Base-by-base conservation (phyloP, 2,888 invertebrate species). In the Trichopria drosophilae region DNA sequence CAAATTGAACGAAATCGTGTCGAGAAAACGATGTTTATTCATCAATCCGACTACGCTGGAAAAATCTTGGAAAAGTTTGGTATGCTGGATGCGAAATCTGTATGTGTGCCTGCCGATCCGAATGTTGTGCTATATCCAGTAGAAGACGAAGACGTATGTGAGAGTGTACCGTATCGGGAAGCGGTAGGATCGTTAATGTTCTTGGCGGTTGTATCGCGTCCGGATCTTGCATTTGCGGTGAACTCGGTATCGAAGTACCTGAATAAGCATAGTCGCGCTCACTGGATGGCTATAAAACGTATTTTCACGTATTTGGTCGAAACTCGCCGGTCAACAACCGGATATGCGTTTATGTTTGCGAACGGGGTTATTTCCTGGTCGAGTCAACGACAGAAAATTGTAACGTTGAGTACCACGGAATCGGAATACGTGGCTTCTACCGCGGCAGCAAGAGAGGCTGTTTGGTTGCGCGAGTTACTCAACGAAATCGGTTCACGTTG, bases 371-470 rank as follows among this genome's bases (percentile, higher is more conserved):
- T 61, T n/a, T 23, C 51, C 19, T 61, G 59, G 60, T 41, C 51
- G 13, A n/a, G n/a, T 40, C 54, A 57, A 29, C 28, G 57, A n/a
- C 59, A 61, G 31, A 42, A 49, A 19, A 28, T 57, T 13, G 60
- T n/a, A n/a, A n/a, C n/a, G n/a, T n/a, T n/a, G n/a, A n/a, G n/a
- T n/a, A n/a, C n/a, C n/a, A n/a, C n/a, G 2, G 64, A 64, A 32
- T 59, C 61, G 3, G 61, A 66, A 34, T 55, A 59, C 22, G 53
- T 64, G 19, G 63, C 63, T 1, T 53, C 62, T 16, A 51, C 46
- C 26, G 47, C 51, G 2, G 56, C 54, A 3, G 57, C 52, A 2
- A 47, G 49, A 40, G 60, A 62, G 29, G 34, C 55, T 5, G 31
- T 62, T n/a, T 62, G 63, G 61, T 24, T 60, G 22, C 43, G 46